A percentile compares a stretch with the other conserved stretches of the same genome.
Conservation (phyloP, 2,113 vertebrate species). For the Dipodomys ordii region DNA sequence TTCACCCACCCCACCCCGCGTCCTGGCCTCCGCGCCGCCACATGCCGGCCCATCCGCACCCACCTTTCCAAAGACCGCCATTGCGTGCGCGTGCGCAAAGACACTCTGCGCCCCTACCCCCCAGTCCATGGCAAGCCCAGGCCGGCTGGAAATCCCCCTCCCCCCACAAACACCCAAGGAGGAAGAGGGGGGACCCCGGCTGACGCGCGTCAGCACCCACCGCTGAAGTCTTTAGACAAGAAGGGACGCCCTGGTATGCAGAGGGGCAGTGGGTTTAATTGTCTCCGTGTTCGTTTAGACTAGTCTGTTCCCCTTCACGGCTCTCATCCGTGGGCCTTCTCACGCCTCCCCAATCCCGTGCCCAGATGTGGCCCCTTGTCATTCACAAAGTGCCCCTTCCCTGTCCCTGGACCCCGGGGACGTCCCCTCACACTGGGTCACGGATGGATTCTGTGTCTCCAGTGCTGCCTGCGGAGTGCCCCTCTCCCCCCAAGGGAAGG, state of each 20-base stretch:
- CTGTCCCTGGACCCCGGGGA: constrained; percentile 41
- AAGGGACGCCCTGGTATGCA: constrained; percentile 57
- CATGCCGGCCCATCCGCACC: constrained; percentile 43
- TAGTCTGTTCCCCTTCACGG: neutral
- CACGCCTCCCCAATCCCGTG: neutral
- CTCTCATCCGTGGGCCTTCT: neutral
- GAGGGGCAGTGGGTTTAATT: constrained; percentile 28
- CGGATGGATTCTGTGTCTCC: constrained; percentile 40
- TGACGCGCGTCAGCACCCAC: neutral
- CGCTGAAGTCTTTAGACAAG: constrained; percentile 4
- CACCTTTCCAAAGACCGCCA: constrained; percentile 74
- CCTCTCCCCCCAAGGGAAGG: constrained; percentile 55
- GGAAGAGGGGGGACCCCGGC: constrained; percentile 15
- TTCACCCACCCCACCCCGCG: neutral
- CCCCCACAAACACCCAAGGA: neutral
- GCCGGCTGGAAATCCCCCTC: neutral
- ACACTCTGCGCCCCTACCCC: constrained; percentile 16
- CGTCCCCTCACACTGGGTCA: constrained; percentile 16
- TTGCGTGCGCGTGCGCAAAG: neutral
- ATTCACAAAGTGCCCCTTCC: constrained; percentile 76
- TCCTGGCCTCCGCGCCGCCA: constrained; percentile 58
- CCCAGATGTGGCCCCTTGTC: constrained; percentile 11
- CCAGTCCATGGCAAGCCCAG: neutral
- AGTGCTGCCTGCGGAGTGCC: constrained; percentile 65
- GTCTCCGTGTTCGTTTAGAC: constrained; percentile 62